Evolutionary conservation across 2,113 vertebrate genomes (phyloP).

Genomic region (Strix uralensis): DNA sequence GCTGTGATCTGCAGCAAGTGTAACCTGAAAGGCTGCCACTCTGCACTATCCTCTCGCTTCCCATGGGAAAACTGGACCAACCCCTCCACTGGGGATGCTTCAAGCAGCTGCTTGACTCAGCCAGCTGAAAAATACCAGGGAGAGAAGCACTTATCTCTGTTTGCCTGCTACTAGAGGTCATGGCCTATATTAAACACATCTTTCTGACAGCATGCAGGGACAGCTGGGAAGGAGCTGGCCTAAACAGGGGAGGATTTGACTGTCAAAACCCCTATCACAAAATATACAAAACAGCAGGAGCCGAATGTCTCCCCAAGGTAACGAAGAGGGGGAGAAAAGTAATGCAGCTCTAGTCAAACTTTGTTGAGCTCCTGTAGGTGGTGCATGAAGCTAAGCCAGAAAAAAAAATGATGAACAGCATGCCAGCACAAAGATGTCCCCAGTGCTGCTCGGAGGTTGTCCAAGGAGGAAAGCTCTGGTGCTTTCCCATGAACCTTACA

Average conservation of each 20-base stretch:
- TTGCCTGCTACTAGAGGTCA: not conserved
- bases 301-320: not conserved
- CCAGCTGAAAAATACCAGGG: not conserved
- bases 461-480: not conserved
- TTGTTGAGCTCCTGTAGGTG: not conserved
- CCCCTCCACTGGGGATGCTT: not conserved
- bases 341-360: not conserved
- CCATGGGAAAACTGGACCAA: not conserved
- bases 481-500: not conserved
- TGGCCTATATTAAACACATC: not conserved
- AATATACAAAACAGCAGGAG: not conserved
- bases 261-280: not conserved
- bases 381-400: not conserved
- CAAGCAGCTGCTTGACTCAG: not conserved
- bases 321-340: not conserved
- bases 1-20: not conserved
- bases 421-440: not conserved
- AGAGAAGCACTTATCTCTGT: not conserved
- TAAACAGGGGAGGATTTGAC: not conserved
- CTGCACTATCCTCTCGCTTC: not conserved
- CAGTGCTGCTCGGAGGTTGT: not conserved
- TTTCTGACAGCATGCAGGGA: not conserved
- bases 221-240: not conserved
- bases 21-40: not conserved
- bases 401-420: not conserved